Conservation (phyloP, 2,888 invertebrate species). For the Eupithecia dodoneata region DNA sequence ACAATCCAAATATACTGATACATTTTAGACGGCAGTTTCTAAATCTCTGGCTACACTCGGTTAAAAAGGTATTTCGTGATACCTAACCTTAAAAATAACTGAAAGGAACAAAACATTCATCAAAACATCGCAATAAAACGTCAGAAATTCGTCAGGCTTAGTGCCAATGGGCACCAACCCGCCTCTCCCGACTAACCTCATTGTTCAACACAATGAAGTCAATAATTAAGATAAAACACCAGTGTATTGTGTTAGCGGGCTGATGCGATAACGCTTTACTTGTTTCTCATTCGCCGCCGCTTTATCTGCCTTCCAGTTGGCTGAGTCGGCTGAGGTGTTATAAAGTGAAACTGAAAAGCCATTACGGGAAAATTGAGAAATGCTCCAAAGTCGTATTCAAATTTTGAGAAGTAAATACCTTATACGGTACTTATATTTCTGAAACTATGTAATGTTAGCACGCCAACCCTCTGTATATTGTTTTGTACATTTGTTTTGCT, state of each 20-base stretch:
- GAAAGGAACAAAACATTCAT: background rate
- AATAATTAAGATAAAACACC: slow-evolving; percentile 37
- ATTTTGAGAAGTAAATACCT: background rate
- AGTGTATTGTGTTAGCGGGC: slow-evolving; percentile 22
- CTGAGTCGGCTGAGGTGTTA: slow-evolving; percentile 3
- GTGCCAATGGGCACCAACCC: slow-evolving; percentile 20
- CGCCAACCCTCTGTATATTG: too few species aligned
- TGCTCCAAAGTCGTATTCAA: background rate
- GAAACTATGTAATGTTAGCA: too few species aligned
- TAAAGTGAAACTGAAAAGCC: slow-evolving; percentile 1
- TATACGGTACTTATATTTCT: too few species aligned
- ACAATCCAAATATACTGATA: too few species aligned
- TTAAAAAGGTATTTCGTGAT: too few species aligned
- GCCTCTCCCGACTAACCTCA: slow-evolving; percentile 24
- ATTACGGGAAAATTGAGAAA: background rate
- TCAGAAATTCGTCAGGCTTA: slow-evolving; percentile 1
- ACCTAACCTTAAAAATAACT: too few species aligned
- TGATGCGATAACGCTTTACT: slow-evolving; percentile 29
- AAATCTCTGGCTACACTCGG: too few species aligned
- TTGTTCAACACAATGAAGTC: slow-evolving; percentile 36
- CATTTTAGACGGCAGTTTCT: too few species aligned
- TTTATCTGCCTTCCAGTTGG: slow-evolving; percentile 34
- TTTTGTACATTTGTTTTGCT: too few species aligned
- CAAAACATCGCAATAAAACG: background rate
- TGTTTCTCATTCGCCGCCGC: slow-evolving; percentile 28